These are phyloP conservation scores for Oxystoma pomonae DNA, from an alignment of 2,888 invertebrate genomes.

Conservation along the genomic window DNA sequence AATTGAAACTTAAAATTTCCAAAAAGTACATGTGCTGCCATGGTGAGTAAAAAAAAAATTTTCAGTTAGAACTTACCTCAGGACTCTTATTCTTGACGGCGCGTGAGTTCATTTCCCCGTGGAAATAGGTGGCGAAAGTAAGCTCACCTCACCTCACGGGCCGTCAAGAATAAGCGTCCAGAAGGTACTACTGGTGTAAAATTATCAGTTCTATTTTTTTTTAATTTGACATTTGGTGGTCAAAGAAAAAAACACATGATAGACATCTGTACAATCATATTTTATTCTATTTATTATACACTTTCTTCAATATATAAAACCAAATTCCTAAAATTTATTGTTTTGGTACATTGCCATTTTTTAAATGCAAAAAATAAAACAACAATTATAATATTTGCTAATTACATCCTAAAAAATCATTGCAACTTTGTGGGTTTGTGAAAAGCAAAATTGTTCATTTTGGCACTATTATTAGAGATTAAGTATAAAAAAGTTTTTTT, in stretches of 20 bases:
- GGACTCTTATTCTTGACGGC: too few species aligned
- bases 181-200: too few species aligned
- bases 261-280: background rate
- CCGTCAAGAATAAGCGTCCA: too few species aligned
- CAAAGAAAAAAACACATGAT: background rate
- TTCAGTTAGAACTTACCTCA: too few species aligned
- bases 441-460: background rate
- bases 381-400: background rate
- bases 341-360: slow-evolving; percentile 24
- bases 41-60: too few species aligned
- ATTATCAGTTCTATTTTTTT: too few species aligned
- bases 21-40: too few species aligned
- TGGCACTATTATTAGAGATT: background rate
- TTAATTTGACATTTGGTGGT: too few species aligned
- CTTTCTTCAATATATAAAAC: slow-evolving; percentile 22
- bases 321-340: slow-evolving; percentile 20
- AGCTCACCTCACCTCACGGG: too few species aligned
- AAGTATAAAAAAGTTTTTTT: background rate
- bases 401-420: background rate
- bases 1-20: too few species aligned
- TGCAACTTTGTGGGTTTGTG: background rate
- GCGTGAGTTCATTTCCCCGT: too few species aligned
- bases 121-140: too few species aligned
- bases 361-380: slow-evolving; percentile 7
- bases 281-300: slow-evolving; percentile 17